Percentiles rank a stretch among this genome's conserved stretches.
phyloP scores from a whole-genome alignment of 1,140 invertebrate species.

The Pomacea maculata region DNA sequence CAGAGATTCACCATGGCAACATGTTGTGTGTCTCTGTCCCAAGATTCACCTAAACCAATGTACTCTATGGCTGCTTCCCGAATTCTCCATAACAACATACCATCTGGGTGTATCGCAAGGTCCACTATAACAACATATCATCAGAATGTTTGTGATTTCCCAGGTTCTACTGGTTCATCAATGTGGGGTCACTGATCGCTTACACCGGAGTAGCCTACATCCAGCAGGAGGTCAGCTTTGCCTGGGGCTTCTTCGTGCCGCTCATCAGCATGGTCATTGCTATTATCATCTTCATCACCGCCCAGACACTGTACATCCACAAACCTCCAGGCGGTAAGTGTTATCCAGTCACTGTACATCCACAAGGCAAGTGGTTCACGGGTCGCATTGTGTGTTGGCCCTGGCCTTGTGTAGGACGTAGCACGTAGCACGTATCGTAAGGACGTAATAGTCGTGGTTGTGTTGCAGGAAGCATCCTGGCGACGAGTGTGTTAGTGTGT shows the following conservation, averaged over 20 bases:
- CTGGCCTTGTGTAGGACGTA: too few species aligned
- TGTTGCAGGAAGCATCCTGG: slow-evolving; percentile 61
- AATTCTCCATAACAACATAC: too few species aligned
- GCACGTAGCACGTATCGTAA: too few species aligned
- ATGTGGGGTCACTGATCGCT: slow-evolving; percentile 68
- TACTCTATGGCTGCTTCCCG: too few species aligned
- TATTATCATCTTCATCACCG: slow-evolving; percentile 53
- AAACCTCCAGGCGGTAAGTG: slow-evolving; percentile 52
- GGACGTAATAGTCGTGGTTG: too few species aligned
- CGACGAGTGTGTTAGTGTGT: slow-evolving; percentile 55
- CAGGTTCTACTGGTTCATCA: slow-evolving; percentile 70
- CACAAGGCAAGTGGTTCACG: slow-evolving; percentile 2
- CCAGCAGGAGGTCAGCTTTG: slow-evolving; percentile 67
- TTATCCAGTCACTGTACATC: slow-evolving; percentile 37
- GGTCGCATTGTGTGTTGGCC: too few species aligned
- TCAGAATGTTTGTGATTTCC: neutral
- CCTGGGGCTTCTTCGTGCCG: slow-evolving; percentile 66
- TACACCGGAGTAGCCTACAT: slow-evolving; percentile 67
- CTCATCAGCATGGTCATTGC: slow-evolving; percentile 61
- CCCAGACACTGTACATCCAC: slow-evolving; percentile 44
- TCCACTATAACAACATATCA: too few species aligned
- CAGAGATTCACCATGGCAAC: too few species aligned
- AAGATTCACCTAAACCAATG: too few species aligned
- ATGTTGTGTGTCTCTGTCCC: too few species aligned
- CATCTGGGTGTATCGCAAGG: too few species aligned